Conservation (phyloP, 2,888 invertebrate genomes). For the Cacoxenus indagator region DNA sequence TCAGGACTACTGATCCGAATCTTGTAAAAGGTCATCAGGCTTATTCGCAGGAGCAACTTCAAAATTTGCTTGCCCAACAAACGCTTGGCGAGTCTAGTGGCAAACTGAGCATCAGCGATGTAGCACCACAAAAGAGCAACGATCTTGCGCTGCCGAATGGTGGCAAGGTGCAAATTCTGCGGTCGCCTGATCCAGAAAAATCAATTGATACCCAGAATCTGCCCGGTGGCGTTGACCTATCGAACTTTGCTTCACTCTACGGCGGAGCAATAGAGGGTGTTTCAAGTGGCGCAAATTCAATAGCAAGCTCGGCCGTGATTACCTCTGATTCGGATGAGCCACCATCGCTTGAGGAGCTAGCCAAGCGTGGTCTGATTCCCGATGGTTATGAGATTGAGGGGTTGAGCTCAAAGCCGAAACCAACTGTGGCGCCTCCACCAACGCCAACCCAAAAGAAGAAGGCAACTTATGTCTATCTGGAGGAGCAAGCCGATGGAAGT, state of each 20-base stretch:
- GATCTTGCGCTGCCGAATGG: slow-evolving; percentile 82
- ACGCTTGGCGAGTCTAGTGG: slow-evolving; percentile 39
- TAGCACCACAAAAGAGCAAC: slow-evolving; percentile 72
- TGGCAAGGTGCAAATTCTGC: slow-evolving; percentile 80
- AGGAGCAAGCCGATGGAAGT: slow-evolving; percentile 88
- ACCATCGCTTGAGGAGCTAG: slow-evolving; percentile 82
- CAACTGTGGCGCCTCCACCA: slow-evolving; percentile 66
- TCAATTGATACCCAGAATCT: slow-evolving; percentile 59
- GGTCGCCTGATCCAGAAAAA: slow-evolving; percentile 78
- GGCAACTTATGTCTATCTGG: slow-evolving; percentile 87
- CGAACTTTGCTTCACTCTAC: slow-evolving; percentile 65
- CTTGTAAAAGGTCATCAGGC: slow-evolving; percentile 75
- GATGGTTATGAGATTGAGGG: slow-evolving; percentile 88
- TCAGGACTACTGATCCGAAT: slow-evolving; percentile 80
- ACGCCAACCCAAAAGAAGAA: slow-evolving; percentile 79
- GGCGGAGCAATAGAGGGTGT: slow-evolving; percentile 60
- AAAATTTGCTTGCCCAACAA: slow-evolving; percentile 66
- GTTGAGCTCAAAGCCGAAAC: slow-evolving; percentile 75
- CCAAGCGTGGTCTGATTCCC: slow-evolving; percentile 81
- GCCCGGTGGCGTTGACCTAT: slow-evolving; percentile 63
- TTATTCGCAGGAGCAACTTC: slow-evolving; percentile 70
- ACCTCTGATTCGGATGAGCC: slow-evolving; percentile 75
- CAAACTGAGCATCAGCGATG: slow-evolving; percentile 55
- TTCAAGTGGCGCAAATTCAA: slow-evolving; percentile 62
- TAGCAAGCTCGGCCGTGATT: slow-evolving; percentile 70